Evolutionary conservation across 2,797 vertebrate genomes (phyloP).

Genomic region (Sebastes paucispinis): DNA sequence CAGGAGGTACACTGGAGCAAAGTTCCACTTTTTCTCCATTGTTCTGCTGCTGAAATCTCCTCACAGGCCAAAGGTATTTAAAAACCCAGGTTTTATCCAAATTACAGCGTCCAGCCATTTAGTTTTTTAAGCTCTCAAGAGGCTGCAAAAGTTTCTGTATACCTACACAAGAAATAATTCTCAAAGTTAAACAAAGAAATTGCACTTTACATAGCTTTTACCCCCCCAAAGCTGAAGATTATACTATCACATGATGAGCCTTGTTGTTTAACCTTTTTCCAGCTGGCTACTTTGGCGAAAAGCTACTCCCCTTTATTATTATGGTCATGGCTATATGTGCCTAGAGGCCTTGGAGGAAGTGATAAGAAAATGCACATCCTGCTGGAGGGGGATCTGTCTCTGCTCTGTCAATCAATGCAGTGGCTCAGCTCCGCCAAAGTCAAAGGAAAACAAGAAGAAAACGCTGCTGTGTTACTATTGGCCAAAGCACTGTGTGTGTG

Average conservation of each 20-base stretch:
- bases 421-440: constrained; percentile 14
- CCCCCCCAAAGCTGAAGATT: accelerated
- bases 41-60: constrained; percentile 35
- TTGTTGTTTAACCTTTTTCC: constrained; percentile 9
- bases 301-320: constrained; percentile 5
- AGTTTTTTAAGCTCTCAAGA: not conserved
- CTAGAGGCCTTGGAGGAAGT: constrained; percentile 53
- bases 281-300: constrained; percentile 10
- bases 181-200: not conserved
- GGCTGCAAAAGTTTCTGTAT: constrained; percentile 3
- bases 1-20: constrained; percentile 21
- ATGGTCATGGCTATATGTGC: not conserved
- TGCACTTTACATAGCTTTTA: not conserved
- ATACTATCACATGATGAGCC: not conserved
- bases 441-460: constrained; percentile 3
- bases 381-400: constrained; percentile 30
- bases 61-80: constrained; percentile 37
- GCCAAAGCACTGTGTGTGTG: not conserved
- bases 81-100: constrained; percentile 41
- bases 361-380: constrained; percentile 70
- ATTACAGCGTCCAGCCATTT: not conserved
- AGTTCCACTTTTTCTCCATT: constrained; percentile 44
- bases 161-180: not conserved
- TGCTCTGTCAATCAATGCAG: constrained; percentile 53
- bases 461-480: not conserved